These are phyloP conservation scores for Vesta saturnalis DNA, from an alignment of 2,888 invertebrate species.

Conservation along the genomic window DNA sequence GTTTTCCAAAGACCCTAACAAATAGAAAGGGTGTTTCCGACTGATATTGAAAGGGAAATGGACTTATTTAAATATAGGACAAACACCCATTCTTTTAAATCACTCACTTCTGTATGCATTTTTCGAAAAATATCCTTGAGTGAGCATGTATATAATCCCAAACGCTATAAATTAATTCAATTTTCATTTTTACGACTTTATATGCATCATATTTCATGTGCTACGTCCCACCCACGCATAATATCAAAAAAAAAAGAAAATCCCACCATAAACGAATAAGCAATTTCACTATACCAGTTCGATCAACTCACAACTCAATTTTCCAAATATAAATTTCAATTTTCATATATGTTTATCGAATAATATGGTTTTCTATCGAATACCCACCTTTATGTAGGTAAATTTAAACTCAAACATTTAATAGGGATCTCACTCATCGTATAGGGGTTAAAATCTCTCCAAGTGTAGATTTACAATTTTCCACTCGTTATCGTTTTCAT, in stretches of 20 bases:
- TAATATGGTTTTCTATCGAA: not conserved
- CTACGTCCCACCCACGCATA: not conserved
- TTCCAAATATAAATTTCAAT: constrained; percentile 8
- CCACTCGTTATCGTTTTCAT: constrained; percentile 10
- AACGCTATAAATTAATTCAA: not conserved
- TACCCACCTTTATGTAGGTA: not conserved
- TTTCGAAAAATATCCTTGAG: not conserved
- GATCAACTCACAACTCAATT: constrained; percentile 1
- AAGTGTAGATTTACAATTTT: not conserved
- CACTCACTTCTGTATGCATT: not conserved
- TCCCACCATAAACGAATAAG: not conserved
- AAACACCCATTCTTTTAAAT: constrained; percentile 28
- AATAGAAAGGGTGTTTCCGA: constrained; percentile 37
- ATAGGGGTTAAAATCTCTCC: not conserved
- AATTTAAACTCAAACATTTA: constrained; percentile 3
- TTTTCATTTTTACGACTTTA: constrained; percentile 5
- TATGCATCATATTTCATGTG: not conserved
- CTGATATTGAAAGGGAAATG: constrained; percentile 41
- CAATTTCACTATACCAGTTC: constrained; percentile 3
- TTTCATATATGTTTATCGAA: not conserved
- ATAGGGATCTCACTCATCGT: not conserved
- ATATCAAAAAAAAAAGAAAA: not conserved
- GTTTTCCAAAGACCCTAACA: constrained; percentile 33
- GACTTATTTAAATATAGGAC: constrained; percentile 42
- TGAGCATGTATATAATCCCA: too few species aligned